phyloP scores from a whole-genome alignment of 92 coral and sea anemone species.

The Chrysogorgia sp. region DNA sequence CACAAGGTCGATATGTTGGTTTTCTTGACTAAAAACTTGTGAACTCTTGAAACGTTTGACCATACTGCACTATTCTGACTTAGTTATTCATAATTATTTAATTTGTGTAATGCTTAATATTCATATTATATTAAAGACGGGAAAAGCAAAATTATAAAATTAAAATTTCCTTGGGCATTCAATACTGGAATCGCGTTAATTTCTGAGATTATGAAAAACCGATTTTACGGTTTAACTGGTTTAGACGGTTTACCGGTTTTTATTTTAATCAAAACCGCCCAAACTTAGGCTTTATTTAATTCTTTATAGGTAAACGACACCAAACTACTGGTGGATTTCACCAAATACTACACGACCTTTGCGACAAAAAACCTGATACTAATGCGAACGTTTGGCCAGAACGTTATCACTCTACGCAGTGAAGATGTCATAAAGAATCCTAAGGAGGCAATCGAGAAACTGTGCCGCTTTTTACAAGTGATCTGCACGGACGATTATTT shows the following conservation, averaged over 20 bases:
- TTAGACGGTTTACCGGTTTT: no score
- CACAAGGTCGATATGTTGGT: no score
- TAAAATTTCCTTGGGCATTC: neutral
- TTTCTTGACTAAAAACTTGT: no score
- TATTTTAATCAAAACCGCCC: neutral
- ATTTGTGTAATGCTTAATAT: no score
- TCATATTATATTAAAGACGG: no score
- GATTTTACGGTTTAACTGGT: no score
- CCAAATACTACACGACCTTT: neutral
- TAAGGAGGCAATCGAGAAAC: neutral
- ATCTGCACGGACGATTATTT: neutral
- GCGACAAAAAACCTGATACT: slow-evolving; percentile 31
- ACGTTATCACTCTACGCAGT: slow-evolving; percentile 36
- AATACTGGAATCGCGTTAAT: no score
- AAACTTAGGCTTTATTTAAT: neutral
- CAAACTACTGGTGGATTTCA: neutral
- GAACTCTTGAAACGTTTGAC: no score
- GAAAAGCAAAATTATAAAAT: no score
- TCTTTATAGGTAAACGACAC: slow-evolving; percentile 12
- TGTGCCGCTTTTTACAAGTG: neutral
- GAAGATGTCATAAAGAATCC: slow-evolving; percentile 28
- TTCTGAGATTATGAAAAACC: no score
- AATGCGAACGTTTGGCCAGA: slow-evolving; percentile 1
- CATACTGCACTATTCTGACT: no score
- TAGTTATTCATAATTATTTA: no score